Percentiles rank a stretch among this genome's conserved stretches.
Evolutionary conservation across 2,797 vertebrate species (phyloP).

Genomic region (Sarcoramphus papa): DNA sequence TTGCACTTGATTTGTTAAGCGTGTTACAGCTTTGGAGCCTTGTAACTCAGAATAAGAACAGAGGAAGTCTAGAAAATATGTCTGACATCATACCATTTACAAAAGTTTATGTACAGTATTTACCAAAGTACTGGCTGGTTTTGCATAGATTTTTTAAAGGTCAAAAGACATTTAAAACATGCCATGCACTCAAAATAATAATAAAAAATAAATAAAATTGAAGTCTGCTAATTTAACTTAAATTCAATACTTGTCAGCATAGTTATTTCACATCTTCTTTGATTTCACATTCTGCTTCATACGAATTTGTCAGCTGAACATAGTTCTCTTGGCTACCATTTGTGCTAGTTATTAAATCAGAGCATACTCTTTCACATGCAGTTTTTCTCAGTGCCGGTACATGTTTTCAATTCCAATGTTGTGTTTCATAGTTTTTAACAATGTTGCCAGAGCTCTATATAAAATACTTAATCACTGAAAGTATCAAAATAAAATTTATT

Average conservation of each 20-base stretch:
- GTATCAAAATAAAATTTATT: conserved; percentile 2
- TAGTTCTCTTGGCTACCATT: not conserved
- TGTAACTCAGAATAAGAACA: not conserved
- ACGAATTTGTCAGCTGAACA: not conserved
- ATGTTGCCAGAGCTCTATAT: not conserved
- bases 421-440: not conserved
- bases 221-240: not conserved
- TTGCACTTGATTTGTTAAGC: not conserved
- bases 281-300: not conserved
- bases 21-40: not conserved
- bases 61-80: not conserved
- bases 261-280: not conserved
- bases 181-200: not conserved
- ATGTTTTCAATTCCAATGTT: not conserved
- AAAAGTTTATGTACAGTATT: not conserved
- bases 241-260: not conserved
- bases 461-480: conserved; percentile 11
- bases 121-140: not conserved
- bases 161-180: not conserved
- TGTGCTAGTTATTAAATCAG: not conserved
- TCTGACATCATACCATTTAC: not conserved
- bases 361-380: not conserved
- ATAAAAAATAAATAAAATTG: not conserved
- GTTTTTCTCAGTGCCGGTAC: not conserved
- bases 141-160: not conserved